Percentiles rank a stretch among this genome's conserved stretches.
Evolutionary conservation across 2,797 vertebrate genomes (phyloP).

Genomic region (Falco cherrug): DNA sequence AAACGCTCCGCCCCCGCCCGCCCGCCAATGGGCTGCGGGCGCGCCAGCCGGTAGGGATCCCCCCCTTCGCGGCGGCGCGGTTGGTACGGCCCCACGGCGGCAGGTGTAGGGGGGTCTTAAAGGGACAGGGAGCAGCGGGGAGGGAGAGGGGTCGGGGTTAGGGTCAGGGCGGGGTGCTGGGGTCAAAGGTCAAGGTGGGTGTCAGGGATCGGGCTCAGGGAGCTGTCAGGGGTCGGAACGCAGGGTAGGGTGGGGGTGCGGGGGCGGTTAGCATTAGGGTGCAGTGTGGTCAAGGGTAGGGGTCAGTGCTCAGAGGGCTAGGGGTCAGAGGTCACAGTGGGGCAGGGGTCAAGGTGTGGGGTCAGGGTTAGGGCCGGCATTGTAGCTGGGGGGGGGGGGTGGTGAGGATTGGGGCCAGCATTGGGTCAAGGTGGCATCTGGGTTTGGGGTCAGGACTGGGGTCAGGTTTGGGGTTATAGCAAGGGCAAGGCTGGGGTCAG

Average conservation of each 20-base stretch:
- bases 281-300: no score
- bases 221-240: neutral
- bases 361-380: rapidly evolving
- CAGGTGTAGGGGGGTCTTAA: neutral
- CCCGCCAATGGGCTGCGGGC: neutral
- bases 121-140: neutral
- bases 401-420: neutral
- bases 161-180: rapidly evolving
- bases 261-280: neutral
- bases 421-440: neutral
- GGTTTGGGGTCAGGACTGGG: no score
- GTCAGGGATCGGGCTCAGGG: no score
- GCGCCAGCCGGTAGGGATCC: rapidly evolving
- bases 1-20: neutral
- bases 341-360: rapidly evolving
- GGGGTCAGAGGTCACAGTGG: neutral
- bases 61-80: neutral
- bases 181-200: neutral
- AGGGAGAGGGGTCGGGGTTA: no score
- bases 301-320: neutral
- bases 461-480: no score
- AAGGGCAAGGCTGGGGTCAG: neutral
- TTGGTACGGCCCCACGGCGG: neutral
- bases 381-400: no score
- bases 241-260: neutral